A percentile compares a stretch with the other conserved stretches of the same genome.
Evolutionary conservation across 2,888 invertebrate species (phyloP).

Genomic region (Bembecia ichneumoniformis): DNA sequence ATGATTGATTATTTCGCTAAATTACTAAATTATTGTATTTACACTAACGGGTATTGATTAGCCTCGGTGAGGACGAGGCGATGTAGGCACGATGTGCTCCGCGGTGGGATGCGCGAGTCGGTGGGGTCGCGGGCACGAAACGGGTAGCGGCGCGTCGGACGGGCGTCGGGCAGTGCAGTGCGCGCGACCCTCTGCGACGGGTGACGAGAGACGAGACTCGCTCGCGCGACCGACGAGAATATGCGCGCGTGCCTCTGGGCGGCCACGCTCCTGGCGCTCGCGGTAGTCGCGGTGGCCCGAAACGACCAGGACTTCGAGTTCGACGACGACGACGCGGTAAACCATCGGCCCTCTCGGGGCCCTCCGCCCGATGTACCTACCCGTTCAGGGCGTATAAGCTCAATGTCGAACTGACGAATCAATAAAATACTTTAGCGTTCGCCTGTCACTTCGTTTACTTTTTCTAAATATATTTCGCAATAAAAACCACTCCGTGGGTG

Average conservation of each 20-base stretch:
- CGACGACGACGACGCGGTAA: slow-evolving; percentile 54
- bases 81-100: neutral
- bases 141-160: slow-evolving; percentile 7
- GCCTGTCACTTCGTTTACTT: no score
- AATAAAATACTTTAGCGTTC: no score
- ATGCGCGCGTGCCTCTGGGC: slow-evolving; percentile 15
- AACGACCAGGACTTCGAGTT: slow-evolving; percentile 61
- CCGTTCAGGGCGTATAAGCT: no score
- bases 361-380: neutral
- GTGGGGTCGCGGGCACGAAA: slow-evolving; percentile 3
- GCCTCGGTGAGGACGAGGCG: neutral
- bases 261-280: slow-evolving; percentile 24
- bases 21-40: no score
- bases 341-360: neutral
- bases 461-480: no score
- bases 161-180: slow-evolving; percentile 10
- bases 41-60: no score
- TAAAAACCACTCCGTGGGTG: no score
- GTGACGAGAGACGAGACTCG: slow-evolving; percentile 10
- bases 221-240: neutral
- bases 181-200: slow-evolving; percentile 14
- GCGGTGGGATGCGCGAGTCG: slow-evolving; percentile 5
- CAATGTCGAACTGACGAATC: no score
- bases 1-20: no score
- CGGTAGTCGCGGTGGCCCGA: slow-evolving; percentile 28